These are phyloP conservation scores for Chelon auratus DNA, from an alignment of 2,797 vertebrate species.

Conservation along the genomic window DNA sequence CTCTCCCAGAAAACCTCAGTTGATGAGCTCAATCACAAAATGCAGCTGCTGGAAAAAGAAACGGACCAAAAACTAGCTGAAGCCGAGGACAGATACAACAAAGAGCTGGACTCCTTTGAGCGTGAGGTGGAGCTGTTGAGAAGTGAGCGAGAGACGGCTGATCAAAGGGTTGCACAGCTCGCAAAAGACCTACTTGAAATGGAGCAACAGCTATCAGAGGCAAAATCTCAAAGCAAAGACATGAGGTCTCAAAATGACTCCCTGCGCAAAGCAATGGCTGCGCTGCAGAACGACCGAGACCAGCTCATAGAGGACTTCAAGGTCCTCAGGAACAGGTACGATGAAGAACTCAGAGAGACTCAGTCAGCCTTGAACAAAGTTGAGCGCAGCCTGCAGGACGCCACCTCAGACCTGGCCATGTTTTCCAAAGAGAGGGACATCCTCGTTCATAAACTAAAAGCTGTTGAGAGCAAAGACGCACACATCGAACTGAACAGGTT, in stretches of 20 bases:
- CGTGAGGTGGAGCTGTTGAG: constrained; percentile 71
- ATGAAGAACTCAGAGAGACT: constrained; percentile 81
- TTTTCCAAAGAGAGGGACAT: constrained; percentile 79
- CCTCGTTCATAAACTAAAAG: constrained; percentile 62
- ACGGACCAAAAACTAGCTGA: constrained; percentile 67
- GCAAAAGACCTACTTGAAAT: constrained; percentile 65
- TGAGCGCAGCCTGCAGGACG: constrained; percentile 75
- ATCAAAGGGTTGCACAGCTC: constrained; percentile 75
- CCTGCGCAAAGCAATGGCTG: constrained; percentile 88
- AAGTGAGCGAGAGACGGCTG: constrained; percentile 72
- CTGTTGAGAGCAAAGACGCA: constrained; percentile 74
- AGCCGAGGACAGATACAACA: constrained; percentile 73
- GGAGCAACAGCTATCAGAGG: constrained; percentile 75
- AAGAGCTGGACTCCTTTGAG: constrained; percentile 59
- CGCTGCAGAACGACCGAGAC: constrained; percentile 89
- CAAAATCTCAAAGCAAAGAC: constrained; percentile 77
- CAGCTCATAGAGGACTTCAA: constrained; percentile 89
- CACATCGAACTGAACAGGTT: constrained; percentile 73
- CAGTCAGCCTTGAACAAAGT: constrained; percentile 76
- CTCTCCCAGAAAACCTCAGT: constrained; percentile 47
- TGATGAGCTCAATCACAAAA: constrained; percentile 69
- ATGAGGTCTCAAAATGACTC: constrained; percentile 85
- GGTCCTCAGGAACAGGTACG: constrained; percentile 82
- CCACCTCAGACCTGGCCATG: constrained; percentile 76
- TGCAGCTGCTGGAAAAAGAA: constrained; percentile 70